Base-by-base conservation (phyloP, 2,888 invertebrate genomes). In the Hylaea fasciaria region DNA sequence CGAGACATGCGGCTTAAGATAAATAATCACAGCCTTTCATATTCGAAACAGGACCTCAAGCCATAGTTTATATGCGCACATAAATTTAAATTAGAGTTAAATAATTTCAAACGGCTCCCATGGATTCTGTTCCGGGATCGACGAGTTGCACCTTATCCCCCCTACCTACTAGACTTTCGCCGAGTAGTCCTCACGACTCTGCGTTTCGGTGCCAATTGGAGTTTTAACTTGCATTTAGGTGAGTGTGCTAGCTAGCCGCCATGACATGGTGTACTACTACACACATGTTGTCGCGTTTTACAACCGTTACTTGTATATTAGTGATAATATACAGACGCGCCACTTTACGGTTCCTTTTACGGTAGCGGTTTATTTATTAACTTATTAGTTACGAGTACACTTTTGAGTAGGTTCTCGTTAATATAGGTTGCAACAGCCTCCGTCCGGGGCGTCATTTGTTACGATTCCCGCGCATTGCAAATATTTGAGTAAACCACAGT, bases 81-180 rank as follows among this genome's bases (percentile, higher is more conserved):
- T 58, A 48, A 48, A 54, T 54, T 58, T 22, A 47, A 58, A 48
- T 45, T 32, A 9, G 41, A 29, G 47, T 10, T 43, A 51, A 48
- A 51, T 56, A 29, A 55, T 28, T 50, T 52, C 28, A 13, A 51
- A 49, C 53, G 66, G 73, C 76, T 80, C 76, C 71, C 76, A 78
- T 74, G 74, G 74, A 69, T 66, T 65, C 62, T 61, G 74, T 80
- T 81, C 82, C 82, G 81, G 82, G 83, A 79, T 82, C 81, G 72
- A 63, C 60, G 69, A 63, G 72, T 68, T 69, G 68, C 70, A 70
- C 70, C 72, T 68, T 64, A 65, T 66, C 68, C 71, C 72, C 61
- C 66, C 72, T 72, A 71, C 72, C 72, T 72, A 71, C 72, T 66
- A 57, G 67, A 64, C 71, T 72, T 69, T 72, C 71, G 52, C 68